Conservation (phyloP, 2,888 invertebrate genomes). For the Congeria kusceri region DNA sequence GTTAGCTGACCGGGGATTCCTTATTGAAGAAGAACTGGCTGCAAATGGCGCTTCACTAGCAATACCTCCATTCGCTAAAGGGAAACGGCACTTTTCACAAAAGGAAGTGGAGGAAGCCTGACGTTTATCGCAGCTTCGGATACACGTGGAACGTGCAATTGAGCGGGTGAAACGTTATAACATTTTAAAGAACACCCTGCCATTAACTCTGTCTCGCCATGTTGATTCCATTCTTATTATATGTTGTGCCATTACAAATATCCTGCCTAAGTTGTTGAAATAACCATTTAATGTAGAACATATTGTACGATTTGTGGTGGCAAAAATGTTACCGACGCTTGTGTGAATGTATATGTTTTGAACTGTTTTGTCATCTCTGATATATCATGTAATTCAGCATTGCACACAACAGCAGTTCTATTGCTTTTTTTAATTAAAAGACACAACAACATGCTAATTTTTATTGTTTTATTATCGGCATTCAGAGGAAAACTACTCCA, state of each 20-base stretch:
- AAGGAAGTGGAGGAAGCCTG: slow-evolving; percentile 20
- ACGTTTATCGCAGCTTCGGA: slow-evolving; percentile 11
- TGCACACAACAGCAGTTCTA: too few relatives aligned
- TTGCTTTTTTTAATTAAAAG: too few relatives aligned
- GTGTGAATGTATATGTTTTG: too few relatives aligned
- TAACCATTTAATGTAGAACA: too few relatives aligned
- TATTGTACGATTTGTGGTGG: too few relatives aligned
- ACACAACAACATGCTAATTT: too few relatives aligned
- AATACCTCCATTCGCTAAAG: slow-evolving; percentile 28
- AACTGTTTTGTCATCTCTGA: too few relatives aligned
- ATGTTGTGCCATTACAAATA: slow-evolving; percentile 14
- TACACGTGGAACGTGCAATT: slow-evolving; percentile 39
- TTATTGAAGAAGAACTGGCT: too few relatives aligned
- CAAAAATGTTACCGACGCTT: too few relatives aligned
- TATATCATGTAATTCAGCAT: too few relatives aligned
- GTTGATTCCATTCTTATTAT: slow-evolving; percentile 27
- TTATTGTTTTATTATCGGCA: too few relatives aligned
- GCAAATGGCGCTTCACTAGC: slow-evolving; percentile 15
- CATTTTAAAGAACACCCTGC: slow-evolving; percentile 11
- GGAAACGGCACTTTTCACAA: slow-evolving; percentile 17
- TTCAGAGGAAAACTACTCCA: too few relatives aligned
- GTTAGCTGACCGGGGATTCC: slow-evolving; percentile 31
- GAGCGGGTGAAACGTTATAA: slow-evolving; percentile 27
- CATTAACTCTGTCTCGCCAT: background rate
- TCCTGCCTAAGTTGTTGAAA: slow-evolving; percentile 12